Conservation (phyloP, 2,888 invertebrate species). For the Trissonchulus sp. region DNA sequence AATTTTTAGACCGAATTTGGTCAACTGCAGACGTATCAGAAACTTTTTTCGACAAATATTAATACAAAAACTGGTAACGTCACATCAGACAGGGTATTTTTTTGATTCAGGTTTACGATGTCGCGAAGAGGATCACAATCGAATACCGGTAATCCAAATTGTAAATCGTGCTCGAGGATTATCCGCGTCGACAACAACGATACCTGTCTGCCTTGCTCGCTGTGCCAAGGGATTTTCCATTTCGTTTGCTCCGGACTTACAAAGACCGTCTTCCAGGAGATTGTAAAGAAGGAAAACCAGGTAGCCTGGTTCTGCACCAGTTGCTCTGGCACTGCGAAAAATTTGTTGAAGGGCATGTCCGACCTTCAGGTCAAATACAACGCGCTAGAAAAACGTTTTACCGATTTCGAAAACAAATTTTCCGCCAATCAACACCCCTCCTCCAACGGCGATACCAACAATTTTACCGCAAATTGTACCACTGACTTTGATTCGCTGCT, state of each 20-base stretch:
- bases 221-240: slow-evolving; percentile 10
- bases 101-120: background rate
- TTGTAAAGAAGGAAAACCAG: slow-evolving; percentile 6
- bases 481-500: background rate
- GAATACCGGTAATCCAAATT: slow-evolving; percentile 5
- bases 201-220: slow-evolving; percentile 10
- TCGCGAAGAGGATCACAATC: background rate
- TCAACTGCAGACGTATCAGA: too few relatives aligned
- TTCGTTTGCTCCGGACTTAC: slow-evolving; percentile 2
- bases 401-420: slow-evolving; percentile 4
- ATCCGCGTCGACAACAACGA: slow-evolving; percentile 6
- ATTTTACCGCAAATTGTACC: background rate
- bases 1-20: too few relatives aligned
- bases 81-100: too few relatives aligned
- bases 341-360: slow-evolving; percentile 13
- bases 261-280: slow-evolving; percentile 6
- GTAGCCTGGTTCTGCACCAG: slow-evolving; percentile 13
- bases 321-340: slow-evolving; percentile 11
- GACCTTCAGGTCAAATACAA: slow-evolving; percentile 5
- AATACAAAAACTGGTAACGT: too few relatives aligned
- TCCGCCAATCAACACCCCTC: background rate
- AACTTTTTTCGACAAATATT: too few relatives aligned
- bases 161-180: background rate
- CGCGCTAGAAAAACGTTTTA: slow-evolving; percentile 2
- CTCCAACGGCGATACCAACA: slow-evolving; percentile 4